These are phyloP conservation scores for Drepanosiphum platanoidis DNA, from an alignment of 2,888 invertebrate species.

Conservation along the genomic window DNA sequence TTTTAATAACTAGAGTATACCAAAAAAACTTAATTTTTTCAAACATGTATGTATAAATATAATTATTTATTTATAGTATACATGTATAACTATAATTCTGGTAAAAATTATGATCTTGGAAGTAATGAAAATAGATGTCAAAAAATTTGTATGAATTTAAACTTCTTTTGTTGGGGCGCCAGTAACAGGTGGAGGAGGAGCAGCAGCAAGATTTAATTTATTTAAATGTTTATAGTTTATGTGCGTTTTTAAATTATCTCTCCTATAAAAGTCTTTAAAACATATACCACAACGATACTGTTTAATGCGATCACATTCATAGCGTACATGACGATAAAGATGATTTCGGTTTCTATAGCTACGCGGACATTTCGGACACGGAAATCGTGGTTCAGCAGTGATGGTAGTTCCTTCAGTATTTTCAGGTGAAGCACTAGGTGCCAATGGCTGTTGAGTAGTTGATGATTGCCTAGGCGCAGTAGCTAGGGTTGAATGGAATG, in stretches of 20 bases:
- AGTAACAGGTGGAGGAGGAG: constrained; percentile 46
- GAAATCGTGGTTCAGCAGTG: constrained; percentile 62
- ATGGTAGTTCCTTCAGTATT: constrained; percentile 31
- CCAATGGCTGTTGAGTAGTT: constrained; percentile 30
- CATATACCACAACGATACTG: constrained; percentile 68
- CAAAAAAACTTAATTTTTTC: not conserved
- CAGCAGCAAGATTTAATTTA: constrained; percentile 51
- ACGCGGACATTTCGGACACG: constrained; percentile 64
- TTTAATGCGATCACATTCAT: constrained; percentile 68
- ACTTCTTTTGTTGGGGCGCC: constrained; percentile 55
- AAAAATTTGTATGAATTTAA: constrained; percentile 20
- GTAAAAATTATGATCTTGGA: not conserved
- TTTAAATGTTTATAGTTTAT: constrained; percentile 63
- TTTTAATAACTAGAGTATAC: constrained; percentile 29
- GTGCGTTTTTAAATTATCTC: constrained; percentile 64
- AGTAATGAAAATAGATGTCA: not conserved
- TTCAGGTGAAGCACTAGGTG: constrained; percentile 10
- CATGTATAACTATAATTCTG: not conserved
- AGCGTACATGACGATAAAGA: constrained; percentile 66
- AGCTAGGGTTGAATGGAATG: constrained; percentile 56
- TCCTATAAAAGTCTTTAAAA: constrained; percentile 66
- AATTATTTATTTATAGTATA: not conserved
- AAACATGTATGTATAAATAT: not conserved
- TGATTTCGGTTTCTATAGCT: constrained; percentile 64
- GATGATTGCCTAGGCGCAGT: constrained; percentile 33